Evolutionary conservation across 2,888 invertebrate species (phyloP), one percentile per base, ranked within the genome.

Genomic region (Ormia ochracea): DNA sequence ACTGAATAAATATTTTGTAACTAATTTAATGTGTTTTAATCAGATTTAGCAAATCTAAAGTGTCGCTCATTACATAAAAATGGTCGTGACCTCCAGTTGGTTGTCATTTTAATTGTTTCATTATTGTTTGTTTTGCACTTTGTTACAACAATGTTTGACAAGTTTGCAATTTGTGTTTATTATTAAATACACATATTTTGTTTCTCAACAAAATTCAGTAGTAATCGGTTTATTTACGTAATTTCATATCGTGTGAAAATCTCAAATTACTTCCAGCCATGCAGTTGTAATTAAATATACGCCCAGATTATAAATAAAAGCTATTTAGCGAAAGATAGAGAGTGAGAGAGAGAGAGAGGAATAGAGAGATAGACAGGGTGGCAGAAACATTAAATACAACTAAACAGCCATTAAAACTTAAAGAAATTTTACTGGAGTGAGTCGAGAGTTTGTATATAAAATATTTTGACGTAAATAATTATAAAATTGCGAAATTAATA

Each of bases 211-310:
- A 65, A 65, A 50, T n/a, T 19, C 12, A 21, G 48, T 56, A 45
- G 52, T 61, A 66, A 54, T 21, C 14, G 48, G 19, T 58, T 31
- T 36, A 21, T 69, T 79, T 72, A 75, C 66, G 75, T 80, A 80
- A 80, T 50, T 38, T 54, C 17, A 80, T 80, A 80, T 80, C 79
- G 79, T 80, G 79, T 80, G 79, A 80, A 80, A 80, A 75, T 80
- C 70, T 80, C 38, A 80, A 33, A 50, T 80, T 80, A 72, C 79
- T 43, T 26, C 17, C 21, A 31, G 1, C 48, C 10, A 4, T 28
- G 33, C 7, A 38, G 38, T 10, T 36, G 36, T 54, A 75, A 80
- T 75, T 65, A 52, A 2, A 65, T 38, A 75, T 70, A 79, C 79
- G 45, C 75, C 75, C 59, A 28, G 14, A 7, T 10, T 33, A 21